These are phyloP conservation scores for Toxotes chatareus DNA, from an alignment of 2,113 vertebrate species.

Conservation along the genomic window DNA sequence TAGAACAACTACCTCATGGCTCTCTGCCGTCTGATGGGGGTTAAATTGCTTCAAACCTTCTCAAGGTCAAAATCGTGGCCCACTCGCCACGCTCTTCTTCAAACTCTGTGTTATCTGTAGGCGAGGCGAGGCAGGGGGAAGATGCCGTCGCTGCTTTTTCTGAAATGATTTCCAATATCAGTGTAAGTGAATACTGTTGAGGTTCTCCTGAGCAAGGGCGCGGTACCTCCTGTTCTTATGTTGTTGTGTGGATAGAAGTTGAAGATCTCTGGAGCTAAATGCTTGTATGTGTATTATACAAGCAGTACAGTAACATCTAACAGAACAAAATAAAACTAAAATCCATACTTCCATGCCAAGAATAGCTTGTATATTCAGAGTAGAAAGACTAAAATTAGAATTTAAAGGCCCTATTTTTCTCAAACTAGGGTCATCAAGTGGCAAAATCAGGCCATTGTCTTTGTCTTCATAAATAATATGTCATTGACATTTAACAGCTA, in stretches of 20 bases:
- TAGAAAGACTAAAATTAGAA: neutral
- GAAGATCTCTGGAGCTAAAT: neutral
- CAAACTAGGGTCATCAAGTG: neutral
- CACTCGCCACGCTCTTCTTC: conserved; percentile 19
- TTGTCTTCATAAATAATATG: conserved; percentile 16
- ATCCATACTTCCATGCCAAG: neutral
- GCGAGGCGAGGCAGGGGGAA: conserved; percentile 19
- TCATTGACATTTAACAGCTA: conserved; percentile 62
- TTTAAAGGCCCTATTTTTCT: conserved; percentile 7
- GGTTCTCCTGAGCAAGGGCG: conserved; percentile 5
- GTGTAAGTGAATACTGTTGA: conserved; percentile 8
- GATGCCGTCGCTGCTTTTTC: conserved; percentile 18
- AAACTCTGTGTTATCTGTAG: conserved; percentile 24
- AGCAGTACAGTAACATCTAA: neutral
- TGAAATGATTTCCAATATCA: conserved; percentile 23
- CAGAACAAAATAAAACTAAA: neutral
- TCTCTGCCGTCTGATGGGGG: conserved; percentile 54
- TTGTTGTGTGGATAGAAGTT: neutral
- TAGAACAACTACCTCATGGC: conserved; percentile 63
- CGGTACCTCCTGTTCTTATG: neutral
- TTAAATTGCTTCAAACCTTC: conserved; percentile 63
- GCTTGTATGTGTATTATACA: neutral
- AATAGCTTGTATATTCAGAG: neutral
- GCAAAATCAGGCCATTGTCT: neutral
- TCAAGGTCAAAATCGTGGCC: conserved; percentile 62